Base-by-base conservation (phyloP, 2,113 vertebrate species). In the Panthera leo region DNA sequence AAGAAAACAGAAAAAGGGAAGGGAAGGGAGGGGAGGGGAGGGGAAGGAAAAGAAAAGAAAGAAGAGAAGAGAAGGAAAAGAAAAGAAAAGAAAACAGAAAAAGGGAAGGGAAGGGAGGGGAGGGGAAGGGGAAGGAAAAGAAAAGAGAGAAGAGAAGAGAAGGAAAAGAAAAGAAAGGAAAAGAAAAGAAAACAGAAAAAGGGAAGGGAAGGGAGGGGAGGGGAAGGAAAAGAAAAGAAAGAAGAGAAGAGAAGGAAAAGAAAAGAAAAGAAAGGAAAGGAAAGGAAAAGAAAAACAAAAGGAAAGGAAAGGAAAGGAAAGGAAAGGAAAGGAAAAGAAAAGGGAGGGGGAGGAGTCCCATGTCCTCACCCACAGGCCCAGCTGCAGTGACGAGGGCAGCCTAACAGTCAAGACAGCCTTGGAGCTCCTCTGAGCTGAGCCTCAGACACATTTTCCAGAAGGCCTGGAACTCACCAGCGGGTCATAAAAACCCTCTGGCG, bases 171-270 rank as follows among this genome's bases (percentile, higher is more conserved):
- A 39, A 4, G 39, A 39, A 39, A 39, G 5, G 5, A 42, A 7
- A 6, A 6, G 5, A 42, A 7, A 39, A 4, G 39, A 39, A 39
- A 39, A 39, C 39, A 36, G 36, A 36, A 39, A 39, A 39, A 7
- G 39, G 1, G 1, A 39, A 7, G 39, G 1, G 1, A 78, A 1
- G 36, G 36, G 36, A 36, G 36, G 36, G 36, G 36, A 36, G 36
- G 1, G 8, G 3, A 8, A 7, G 71, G n/a, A 21, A 25, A 25
- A 19, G 36, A 4, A 21, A 3, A 48, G 18, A 5, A 42, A 5
- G 5, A 7, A 6, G 1, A 1, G 1, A 6, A 42, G 5, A 1
- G 1, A 7, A 42, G 0, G 6, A 42, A 42, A 7, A 1, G 1
- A 42, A 7, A 39, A 1, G 39, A 39, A 39, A 39, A 4, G 1